Percentiles rank a stretch among this genome's conserved stretches.
phyloP scores from a whole-genome alignment of 2,888 invertebrate genomes.

The Digitonthophagus gazella region DNA sequence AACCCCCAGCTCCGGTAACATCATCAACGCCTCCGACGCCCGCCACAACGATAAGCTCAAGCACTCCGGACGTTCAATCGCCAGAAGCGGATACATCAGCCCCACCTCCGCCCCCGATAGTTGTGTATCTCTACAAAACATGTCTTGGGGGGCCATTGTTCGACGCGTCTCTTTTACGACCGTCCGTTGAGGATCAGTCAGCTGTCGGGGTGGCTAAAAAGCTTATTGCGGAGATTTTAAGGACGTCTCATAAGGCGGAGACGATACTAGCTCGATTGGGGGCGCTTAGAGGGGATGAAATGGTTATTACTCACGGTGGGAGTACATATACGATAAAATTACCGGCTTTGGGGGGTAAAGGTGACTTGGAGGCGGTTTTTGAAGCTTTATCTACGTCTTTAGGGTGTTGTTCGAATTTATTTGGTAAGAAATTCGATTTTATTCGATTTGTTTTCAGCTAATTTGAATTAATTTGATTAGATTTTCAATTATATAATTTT shows the following conservation, averaged over 20 bases:
- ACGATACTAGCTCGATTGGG: constrained; percentile 45
- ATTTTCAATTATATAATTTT: no score
- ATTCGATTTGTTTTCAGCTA: no score
- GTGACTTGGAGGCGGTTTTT: constrained; percentile 55
- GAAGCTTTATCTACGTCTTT: constrained; percentile 55
- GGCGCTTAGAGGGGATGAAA: constrained; percentile 46
- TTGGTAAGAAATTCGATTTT: constrained; percentile 47
- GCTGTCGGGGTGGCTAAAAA: constrained; percentile 48
- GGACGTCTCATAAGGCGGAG: constrained; percentile 46
- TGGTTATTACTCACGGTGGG: constrained; percentile 45
- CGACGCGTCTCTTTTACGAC: constrained; percentile 52
- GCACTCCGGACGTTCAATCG: constrained; percentile 42
- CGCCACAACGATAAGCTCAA: constrained; percentile 34
- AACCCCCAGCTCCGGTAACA: neutral
- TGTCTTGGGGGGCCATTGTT: constrained; percentile 57
- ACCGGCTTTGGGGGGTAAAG: constrained; percentile 49
- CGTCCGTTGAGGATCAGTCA: constrained; percentile 54
- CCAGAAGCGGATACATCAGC: constrained; percentile 51
- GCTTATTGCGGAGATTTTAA: constrained; percentile 43
- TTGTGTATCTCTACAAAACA: constrained; percentile 54
- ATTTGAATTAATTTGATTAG: no score
- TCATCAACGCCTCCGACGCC: constrained; percentile 12
- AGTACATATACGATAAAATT: constrained; percentile 60
- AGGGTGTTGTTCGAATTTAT: constrained; percentile 59
- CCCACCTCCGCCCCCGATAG: constrained; percentile 55